Evolutionary conservation across 1,140 invertebrate species (phyloP), one percentile per base, ranked within the genome.

Genomic region (Semibalanus balanoides): DNA sequence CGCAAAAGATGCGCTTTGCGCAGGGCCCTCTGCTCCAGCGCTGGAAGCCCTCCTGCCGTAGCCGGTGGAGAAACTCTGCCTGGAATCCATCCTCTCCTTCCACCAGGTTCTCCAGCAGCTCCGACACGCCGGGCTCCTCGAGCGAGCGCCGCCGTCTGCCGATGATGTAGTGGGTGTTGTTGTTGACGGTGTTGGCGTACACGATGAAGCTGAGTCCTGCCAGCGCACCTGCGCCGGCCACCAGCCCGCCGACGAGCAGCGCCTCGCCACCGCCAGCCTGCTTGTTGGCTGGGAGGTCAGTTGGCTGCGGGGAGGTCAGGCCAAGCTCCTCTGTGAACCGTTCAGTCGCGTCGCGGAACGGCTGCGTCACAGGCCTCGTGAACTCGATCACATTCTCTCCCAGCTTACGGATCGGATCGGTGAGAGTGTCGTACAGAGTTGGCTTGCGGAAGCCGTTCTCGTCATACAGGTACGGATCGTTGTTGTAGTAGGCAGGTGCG

Each of bases 201-300:
- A 72, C 29, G 70, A 30, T 1, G 28, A 30, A 3, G n/a, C 70
- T 30, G 29, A 72, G 28, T 5, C 70, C 70, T 11, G 70, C 70
- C 9, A 92, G 84, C 17, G 91, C 91, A 25, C 91, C 90, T 5
- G 91, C 92, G 0, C 91, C 90, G 29, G 91, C 91, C 77, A 93
- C 89, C 0, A 92, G 83, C 19, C 90, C 70, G 29, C 70, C 70
- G 11, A 72, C 70, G 3, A 72, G 70, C n/a, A 72, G 70, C 70
- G 70, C 70, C 29, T 72, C 70, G 3, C 19, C 70, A 9, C 28
- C 28, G n/a, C 70, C 70, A 30, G 11, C 70, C 70, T 72, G 70
- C 28, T 72, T 72, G 70, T 72, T 19, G 70, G n/a, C n/a, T 19
- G 29, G 70, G 7, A 29, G 70, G n/a, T 72, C 28, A 9, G n/a